A percentile compares a stretch with the other conserved stretches of the same genome.
Conservation (phyloP, 2,797 vertebrate genomes). For the Nothura maculosa region DNA sequence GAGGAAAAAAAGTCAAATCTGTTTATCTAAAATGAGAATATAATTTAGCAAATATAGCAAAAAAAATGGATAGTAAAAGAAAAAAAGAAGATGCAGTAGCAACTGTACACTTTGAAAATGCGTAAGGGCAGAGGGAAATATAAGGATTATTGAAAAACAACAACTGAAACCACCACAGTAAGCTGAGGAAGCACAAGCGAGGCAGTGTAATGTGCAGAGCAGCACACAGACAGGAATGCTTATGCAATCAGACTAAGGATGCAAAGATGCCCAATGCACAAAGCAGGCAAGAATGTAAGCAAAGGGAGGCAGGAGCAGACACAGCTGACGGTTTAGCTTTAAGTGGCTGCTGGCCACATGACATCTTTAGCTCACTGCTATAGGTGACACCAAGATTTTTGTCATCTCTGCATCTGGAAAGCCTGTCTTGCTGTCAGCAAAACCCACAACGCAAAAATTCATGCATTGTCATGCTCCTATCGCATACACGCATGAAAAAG, state of each 20-base stretch:
- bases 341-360: neutral
- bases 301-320: neutral
- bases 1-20: neutral
- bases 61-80: neutral
- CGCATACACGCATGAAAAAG: neutral
- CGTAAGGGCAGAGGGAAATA: neutral
- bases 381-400: neutral
- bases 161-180: neutral
- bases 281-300: neutral
- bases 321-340: neutral
- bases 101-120: neutral
- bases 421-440: neutral
- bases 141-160: neutral
- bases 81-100: neutral
- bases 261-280: neutral
- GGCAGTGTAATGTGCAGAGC: neutral
- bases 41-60: neutral
- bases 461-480: neutral
- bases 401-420: neutral
- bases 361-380: neutral
- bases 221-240: neutral
- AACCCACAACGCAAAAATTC: neutral
- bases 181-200: neutral
- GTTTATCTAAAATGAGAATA: neutral
- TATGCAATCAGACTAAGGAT: neutral